Evolutionary conservation across 30 jellyfish, hydroid and myxozoan genomes (phyloP).

Genomic region (Mastigias papua): DNA sequence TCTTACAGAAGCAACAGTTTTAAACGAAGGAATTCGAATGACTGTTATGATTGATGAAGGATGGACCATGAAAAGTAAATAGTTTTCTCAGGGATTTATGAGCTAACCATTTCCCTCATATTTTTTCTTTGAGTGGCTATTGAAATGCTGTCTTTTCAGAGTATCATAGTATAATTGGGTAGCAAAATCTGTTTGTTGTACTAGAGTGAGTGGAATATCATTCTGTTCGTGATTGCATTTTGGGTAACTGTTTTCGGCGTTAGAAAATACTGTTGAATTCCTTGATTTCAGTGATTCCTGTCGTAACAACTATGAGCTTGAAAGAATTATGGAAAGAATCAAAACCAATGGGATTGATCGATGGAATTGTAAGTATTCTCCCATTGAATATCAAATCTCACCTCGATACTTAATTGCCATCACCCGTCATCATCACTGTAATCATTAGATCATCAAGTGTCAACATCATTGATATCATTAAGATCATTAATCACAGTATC

Average conservation of each 20-base stretch:
- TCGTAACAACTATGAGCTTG: conserved; percentile 53
- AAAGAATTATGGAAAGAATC: conserved; percentile 82
- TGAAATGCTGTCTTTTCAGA: too few relatives aligned
- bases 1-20: conserved; percentile 82
- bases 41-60: conserved; percentile 79
- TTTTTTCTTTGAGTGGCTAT: too few relatives aligned
- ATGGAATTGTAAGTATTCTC: conserved; percentile 78
- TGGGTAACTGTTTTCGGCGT: too few relatives aligned
- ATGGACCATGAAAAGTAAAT: conserved; percentile 61
- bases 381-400: neutral
- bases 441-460: neutral
- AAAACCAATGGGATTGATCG: conserved; percentile 86
- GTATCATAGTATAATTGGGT: too few relatives aligned
- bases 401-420: neutral
- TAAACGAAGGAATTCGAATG: conserved; percentile 89
- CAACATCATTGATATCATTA: neutral
- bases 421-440: neutral
- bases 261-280: too few relatives aligned
- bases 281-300: conserved; percentile 67
- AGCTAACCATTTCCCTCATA: too few relatives aligned
- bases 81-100: too few relatives aligned
- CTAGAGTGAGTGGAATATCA: too few relatives aligned
- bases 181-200: too few relatives aligned
- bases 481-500: neutral
- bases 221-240: too few relatives aligned